Conservation (phyloP, 2,797 vertebrate species). For the Crotalus adamanteus region DNA sequence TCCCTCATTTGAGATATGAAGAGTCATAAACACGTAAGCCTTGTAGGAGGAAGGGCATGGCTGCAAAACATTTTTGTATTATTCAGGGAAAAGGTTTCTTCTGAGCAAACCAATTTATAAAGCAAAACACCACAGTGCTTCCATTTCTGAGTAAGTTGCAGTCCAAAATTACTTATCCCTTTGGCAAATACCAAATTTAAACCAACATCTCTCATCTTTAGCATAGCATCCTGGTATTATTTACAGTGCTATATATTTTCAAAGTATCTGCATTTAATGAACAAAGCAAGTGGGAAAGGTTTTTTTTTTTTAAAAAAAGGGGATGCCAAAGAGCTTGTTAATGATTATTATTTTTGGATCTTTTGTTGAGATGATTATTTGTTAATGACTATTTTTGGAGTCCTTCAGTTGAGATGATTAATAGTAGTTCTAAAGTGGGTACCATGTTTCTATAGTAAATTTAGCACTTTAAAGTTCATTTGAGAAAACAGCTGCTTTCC, state of each 20-base stretch:
- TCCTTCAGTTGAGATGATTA: slow-evolving; percentile 19
- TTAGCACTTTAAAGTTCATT: slow-evolving; percentile 51
- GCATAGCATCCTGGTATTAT: slow-evolving; percentile 2
- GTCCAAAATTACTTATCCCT: background rate
- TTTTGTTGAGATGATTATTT: slow-evolving; percentile 24
- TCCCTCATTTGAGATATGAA: background rate
- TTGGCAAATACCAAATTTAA: slow-evolving; percentile 16
- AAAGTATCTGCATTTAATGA: slow-evolving; percentile 26
- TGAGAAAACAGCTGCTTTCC: background rate
- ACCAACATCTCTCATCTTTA: background rate
- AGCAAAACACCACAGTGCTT: background rate
- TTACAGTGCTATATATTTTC: slow-evolving; percentile 30
- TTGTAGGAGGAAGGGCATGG: background rate
- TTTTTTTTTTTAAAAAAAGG: background rate
- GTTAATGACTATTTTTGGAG: slow-evolving; percentile 11
- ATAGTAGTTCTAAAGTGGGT: slow-evolving; percentile 43
- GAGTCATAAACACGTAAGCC: background rate
- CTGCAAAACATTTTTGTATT: background rate
- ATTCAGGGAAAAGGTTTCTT: background rate
- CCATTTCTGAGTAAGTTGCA: background rate
- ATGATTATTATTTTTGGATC: background rate
- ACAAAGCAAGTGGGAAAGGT: slow-evolving; percentile 29
- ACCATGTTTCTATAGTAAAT: slow-evolving; percentile 19
- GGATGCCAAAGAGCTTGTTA: slow-evolving; percentile 22
- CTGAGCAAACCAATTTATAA: background rate